A percentile compares a stretch with the other conserved stretches of the same genome.
Conservation (phyloP, 2,797 vertebrate genomes). For the Spea hammondii region DNA sequence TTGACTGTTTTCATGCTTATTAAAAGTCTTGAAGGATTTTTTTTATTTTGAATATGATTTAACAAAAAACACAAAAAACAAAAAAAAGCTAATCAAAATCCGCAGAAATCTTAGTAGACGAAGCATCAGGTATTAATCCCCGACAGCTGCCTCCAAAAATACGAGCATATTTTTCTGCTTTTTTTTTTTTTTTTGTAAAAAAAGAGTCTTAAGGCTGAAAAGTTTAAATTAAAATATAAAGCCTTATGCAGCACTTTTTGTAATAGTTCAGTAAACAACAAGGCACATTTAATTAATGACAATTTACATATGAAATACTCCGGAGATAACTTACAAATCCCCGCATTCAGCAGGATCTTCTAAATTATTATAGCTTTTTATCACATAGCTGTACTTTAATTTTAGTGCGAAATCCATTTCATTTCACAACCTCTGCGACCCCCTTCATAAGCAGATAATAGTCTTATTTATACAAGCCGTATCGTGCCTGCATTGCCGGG, state of each 20-base stretch:
- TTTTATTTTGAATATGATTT: slow-evolving; percentile 40
- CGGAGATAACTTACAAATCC: slow-evolving; percentile 47
- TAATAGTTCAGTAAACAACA: slow-evolving; percentile 51
- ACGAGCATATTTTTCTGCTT: not conserved
- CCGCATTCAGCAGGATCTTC: slow-evolving; percentile 43
- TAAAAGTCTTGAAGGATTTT: slow-evolving; percentile 14
- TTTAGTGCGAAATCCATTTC: slow-evolving; percentile 42
- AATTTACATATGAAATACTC: slow-evolving; percentile 53
- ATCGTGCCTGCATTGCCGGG: not conserved
- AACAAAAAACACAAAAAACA: not conserved
- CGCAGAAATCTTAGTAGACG: slow-evolving; percentile 36
- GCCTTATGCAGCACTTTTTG: slow-evolving; percentile 49
- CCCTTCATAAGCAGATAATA: slow-evolving; percentile 44
- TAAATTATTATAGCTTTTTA: slow-evolving; percentile 39
- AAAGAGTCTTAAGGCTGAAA: slow-evolving; percentile 46
- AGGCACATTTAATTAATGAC: slow-evolving; percentile 51
- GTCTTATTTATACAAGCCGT: slow-evolving; percentile 26
- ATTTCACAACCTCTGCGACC: slow-evolving; percentile 32
- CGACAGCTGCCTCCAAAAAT: slow-evolving; percentile 41
- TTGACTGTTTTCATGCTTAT: slow-evolving; percentile 14
- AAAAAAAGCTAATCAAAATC: slow-evolving; percentile 41
- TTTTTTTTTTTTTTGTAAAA: no score
- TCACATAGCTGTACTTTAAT: slow-evolving; percentile 39
- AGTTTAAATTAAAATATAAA: slow-evolving; percentile 51
- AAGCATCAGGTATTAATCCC: slow-evolving; percentile 51